Percentiles rank a stretch among this genome's conserved stretches.
Evolutionary conservation across 2,797 vertebrate genomes (phyloP).

Genomic region (Neoniphon sammara): DNA sequence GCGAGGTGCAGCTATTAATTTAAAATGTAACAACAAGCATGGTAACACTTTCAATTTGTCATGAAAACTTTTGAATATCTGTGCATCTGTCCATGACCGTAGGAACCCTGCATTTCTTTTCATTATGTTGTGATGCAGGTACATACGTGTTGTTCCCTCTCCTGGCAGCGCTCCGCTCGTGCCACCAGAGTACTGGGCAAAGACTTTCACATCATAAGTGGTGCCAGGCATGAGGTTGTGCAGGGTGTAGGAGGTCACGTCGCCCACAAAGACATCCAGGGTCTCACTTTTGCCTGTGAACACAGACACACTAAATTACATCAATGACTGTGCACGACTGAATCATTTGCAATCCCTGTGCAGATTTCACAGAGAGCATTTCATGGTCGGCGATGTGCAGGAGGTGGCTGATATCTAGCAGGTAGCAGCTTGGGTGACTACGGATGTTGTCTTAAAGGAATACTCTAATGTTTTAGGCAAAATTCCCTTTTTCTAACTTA

Average conservation of each 20-base stretch:
- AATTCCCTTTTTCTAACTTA: no score
- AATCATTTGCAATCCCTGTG: neutral
- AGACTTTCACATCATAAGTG: conserved; percentile 91
- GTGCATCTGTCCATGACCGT: no score
- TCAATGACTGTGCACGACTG: neutral
- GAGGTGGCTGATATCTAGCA: no score
- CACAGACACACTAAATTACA: neutral
- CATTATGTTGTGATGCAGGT: neutral
- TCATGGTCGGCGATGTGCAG: neutral
- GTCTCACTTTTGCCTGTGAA: conserved; percentile 83
- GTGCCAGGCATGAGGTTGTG: conserved; percentile 95
- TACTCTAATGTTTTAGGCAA: no score
- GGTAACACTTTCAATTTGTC: neutral
- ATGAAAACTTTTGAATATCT: neutral
- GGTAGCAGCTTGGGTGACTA: no score
- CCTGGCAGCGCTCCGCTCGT: conserved; percentile 87
- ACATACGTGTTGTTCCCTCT: conserved; percentile 94
- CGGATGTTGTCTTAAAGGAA: no score
- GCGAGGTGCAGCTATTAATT: neutral
- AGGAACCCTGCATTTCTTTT: no score
- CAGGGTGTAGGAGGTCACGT: conserved; percentile 90
- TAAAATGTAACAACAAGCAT: neutral
- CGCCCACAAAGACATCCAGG: conserved; percentile 93
- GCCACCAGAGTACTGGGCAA: conserved; percentile 91
- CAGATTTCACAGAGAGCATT: neutral